These are phyloP conservation scores for Spondyliosoma cantharus DNA, from an alignment of 2,797 vertebrate genomes.

Conservation along the genomic window DNA sequence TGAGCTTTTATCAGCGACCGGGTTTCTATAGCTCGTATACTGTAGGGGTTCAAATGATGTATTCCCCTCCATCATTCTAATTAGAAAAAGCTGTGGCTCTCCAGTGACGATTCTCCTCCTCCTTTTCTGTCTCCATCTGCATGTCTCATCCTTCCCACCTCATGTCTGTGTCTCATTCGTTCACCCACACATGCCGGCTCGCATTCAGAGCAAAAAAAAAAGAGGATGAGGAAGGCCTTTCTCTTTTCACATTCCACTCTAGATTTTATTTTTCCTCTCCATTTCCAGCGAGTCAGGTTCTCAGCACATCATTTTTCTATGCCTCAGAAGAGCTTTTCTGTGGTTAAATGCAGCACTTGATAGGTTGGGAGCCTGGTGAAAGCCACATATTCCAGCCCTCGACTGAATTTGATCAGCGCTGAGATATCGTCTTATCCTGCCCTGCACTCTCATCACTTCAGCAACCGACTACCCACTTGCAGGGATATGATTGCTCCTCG, in stretches of 20 bases:
- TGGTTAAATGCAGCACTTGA: constrained; percentile 41
- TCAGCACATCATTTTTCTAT: constrained; percentile 10
- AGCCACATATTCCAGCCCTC: constrained; percentile 32
- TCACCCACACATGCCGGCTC: constrained; percentile 63
- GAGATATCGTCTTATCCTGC: constrained; percentile 35
- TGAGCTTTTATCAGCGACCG: constrained; percentile 31
- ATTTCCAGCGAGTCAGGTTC: constrained; percentile 25
- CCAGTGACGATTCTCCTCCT: constrained; percentile 31
- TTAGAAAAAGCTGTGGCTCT: constrained; percentile 51
- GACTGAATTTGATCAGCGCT: constrained; percentile 42
- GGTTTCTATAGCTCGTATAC: constrained; percentile 20
- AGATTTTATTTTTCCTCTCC: constrained; percentile 19
- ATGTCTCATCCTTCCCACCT: constrained; percentile 63
- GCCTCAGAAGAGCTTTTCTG: constrained; percentile 9
- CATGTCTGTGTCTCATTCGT: constrained; percentile 51
- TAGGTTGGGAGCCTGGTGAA: constrained; percentile 39
- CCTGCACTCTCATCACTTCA: constrained; percentile 37
- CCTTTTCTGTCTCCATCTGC: constrained; percentile 54
- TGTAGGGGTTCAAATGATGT: constrained; percentile 32
- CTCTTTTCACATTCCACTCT: constrained; percentile 8
- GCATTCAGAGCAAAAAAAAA: constrained; percentile 20
- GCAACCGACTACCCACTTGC: constrained; percentile 8
- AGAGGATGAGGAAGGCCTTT: not conserved
- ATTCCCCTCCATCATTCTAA: constrained; percentile 42
- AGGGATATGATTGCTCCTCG: constrained; percentile 43